Conservation (phyloP, 37 sponge, comb jelly and placozoan genomes). For the Cladorhizidae sp. region DNA sequence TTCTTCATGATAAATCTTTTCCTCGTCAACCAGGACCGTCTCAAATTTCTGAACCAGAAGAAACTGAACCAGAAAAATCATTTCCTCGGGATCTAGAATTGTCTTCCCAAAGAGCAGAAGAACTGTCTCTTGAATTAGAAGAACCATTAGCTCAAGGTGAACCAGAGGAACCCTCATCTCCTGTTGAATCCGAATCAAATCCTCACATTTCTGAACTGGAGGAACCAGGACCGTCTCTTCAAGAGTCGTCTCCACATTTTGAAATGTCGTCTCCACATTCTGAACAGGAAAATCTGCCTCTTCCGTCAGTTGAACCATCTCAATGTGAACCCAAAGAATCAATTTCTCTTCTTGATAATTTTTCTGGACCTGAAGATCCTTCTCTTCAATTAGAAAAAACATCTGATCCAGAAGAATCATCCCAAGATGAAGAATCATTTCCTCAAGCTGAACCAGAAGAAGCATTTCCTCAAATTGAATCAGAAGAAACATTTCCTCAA, state of each 20-base stretch:
- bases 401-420: neutral
- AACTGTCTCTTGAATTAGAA: neutral
- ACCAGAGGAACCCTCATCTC: neutral
- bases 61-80: slow-evolving; percentile 9
- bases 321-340: neutral
- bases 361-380: neutral
- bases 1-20: too few relatives aligned
- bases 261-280: too few relatives aligned
- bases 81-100: neutral
- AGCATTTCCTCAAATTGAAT: neutral
- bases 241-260: too few relatives aligned
- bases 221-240: slow-evolving; percentile 3
- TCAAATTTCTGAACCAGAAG: neutral
- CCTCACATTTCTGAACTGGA: neutral
- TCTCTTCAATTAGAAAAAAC: neutral
- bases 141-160: neutral
- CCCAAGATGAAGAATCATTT: neutral
- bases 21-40: too few relatives aligned
- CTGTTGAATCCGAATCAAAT: neutral
- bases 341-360: too few relatives aligned
- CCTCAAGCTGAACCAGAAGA: slow-evolving; percentile 15
- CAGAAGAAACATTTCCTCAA: neutral
- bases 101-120: slow-evolving; percentile 9
- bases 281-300: neutral
- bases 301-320: neutral